Evolutionary conservation across 2,797 vertebrate genomes (phyloP).

Genomic region (Callimico goeldii): DNA sequence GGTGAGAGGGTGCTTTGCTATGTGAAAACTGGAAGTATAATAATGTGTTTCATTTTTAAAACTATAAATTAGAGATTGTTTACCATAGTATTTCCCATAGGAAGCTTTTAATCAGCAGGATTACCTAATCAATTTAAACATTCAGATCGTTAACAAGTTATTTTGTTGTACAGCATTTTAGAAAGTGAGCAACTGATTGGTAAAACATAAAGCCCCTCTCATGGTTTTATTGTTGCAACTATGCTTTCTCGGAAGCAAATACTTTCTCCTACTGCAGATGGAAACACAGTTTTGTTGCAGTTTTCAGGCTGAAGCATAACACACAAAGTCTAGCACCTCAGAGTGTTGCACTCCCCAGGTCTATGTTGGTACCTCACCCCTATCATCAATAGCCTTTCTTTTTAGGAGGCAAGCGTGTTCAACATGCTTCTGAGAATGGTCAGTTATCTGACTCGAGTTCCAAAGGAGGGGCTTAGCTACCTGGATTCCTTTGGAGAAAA

Average conservation of each 20-base stretch:
- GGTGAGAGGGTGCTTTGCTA: not conserved
- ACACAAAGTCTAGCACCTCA: not conserved
- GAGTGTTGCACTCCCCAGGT: not conserved
- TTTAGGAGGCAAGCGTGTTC: not conserved
- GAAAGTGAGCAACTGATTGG: not conserved
- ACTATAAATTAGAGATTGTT: not conserved
- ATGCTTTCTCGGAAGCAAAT: not conserved
- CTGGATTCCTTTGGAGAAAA: not conserved
- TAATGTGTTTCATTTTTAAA: not conserved
- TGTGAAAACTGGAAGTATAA: not conserved
- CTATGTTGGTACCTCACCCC: not conserved
- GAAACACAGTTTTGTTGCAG: not conserved
- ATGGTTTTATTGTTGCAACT: not conserved
- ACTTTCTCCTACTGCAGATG: not conserved
- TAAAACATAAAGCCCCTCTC: not conserved
- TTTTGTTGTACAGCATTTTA: not conserved
- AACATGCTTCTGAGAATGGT: not conserved
- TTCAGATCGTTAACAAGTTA: not conserved
- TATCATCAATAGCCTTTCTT: not conserved
- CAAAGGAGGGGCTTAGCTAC: not conserved
- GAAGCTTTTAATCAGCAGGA: not conserved
- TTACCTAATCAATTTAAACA: not conserved
- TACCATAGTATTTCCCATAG: not conserved
- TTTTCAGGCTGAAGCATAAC: not conserved
- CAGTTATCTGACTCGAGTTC: not conserved